Percentiles rank a stretch among this genome's conserved stretches.
Evolutionary conservation across 2,888 invertebrate genomes (phyloP).

Genomic region (Palloptera scutellata): DNA sequence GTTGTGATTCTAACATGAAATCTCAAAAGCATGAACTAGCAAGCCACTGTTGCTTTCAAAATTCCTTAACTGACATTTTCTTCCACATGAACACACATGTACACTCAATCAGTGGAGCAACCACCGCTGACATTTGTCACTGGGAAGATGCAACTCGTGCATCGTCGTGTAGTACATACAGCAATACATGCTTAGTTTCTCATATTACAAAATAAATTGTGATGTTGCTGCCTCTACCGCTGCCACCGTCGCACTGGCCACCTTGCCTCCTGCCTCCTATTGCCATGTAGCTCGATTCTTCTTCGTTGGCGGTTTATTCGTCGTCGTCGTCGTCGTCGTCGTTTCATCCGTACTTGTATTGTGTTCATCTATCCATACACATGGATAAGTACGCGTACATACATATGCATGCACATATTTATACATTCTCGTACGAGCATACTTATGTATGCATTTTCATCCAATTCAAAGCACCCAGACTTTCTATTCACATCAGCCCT

Average conservation of each 20-base stretch:
- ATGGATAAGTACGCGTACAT: conserved; percentile 9
- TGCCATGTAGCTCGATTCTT: too few relatives aligned
- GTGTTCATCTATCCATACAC: conserved; percentile 23
- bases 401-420: conserved; percentile 5
- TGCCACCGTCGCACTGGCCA: neutral
- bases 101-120: conserved; percentile 49
- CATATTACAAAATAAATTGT: neutral
- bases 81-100: neutral
- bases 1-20: too few relatives aligned
- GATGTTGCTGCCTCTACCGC: neutral
- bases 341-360: conserved; percentile 1
- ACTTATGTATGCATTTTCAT: conserved; percentile 44
- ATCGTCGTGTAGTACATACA: neutral
- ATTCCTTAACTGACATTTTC: too few relatives aligned
- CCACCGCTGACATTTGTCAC: conserved; percentile 53
- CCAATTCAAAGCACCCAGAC: conserved; percentile 54
- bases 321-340: neutral
- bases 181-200: neutral
- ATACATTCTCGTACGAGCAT: conserved; percentile 3
- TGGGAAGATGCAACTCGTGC: conserved; percentile 36
- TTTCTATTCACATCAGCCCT: conserved; percentile 51
- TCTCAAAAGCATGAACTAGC: too few relatives aligned
- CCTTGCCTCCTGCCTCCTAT: too few relatives aligned
- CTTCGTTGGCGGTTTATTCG: too few relatives aligned
- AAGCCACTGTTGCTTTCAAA: too few relatives aligned